Evolutionary conservation across 1,140 invertebrate species (phyloP), one percentile per base, ranked within the genome.

Genomic region (Solenopsis fugax): DNA sequence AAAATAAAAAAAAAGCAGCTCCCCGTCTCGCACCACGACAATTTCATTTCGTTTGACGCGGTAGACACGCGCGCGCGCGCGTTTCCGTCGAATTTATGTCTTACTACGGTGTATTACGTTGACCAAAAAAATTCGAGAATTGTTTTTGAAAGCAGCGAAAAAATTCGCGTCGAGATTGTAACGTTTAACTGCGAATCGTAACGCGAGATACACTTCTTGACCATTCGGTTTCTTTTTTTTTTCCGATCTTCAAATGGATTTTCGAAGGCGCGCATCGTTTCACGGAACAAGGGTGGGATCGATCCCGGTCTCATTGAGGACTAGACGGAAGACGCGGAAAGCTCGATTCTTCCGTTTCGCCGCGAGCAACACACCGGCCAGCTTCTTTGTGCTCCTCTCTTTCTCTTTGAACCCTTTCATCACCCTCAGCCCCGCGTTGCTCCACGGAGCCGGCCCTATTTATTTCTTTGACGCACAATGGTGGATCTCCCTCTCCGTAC

Each of bases 381-480:
- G 64, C 41, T 60, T 37, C 64, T 86, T 80, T 56, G 45, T 71
- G 37, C 62, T 45, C 37, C 29, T 67, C 67, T 64, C 50, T 56
- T 34, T 7, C 37, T 69, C 71, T 69, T 62, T 88, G 48, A 50
- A 60, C 24, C 58, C 88, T 65, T 56, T 45, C 62, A 67, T 78
- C 29, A 54, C 34, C 52, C 88, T 65, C 34, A 67, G 18, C 62
- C 41, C 81, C 48, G 18, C 29, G 29, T 34, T 21, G 45, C 16
- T 50, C 34, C 86, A 12, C 29, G 21, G 21, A 76, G 13, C 52
- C 37, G 56, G 52, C 24, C 48, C 52, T 88, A 85, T 88, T 88
- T 89, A 89, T 86, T 75, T 48, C 87, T 75, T 60, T 69, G 82
- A 86, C 18, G 82, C 41, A 89, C 82, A 89, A 89, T 86, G 48